These are phyloP conservation scores for Lasioglossum pauxillum DNA, from an alignment of 2,888 invertebrate species.

Conservation along the genomic window DNA sequence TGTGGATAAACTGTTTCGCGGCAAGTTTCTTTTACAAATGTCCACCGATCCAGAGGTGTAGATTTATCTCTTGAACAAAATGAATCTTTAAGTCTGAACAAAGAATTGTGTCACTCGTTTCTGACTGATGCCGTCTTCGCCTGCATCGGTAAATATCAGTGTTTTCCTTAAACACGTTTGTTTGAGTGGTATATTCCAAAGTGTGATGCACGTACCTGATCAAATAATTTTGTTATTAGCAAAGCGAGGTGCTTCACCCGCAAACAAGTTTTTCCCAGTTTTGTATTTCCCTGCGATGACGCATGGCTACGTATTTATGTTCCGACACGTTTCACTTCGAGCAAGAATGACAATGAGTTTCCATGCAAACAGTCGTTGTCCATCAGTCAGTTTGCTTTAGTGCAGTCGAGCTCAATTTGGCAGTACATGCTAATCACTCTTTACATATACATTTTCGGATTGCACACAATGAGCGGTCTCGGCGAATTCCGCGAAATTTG, in stretches of 20 bases:
- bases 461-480: neutral
- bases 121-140: too few relatives aligned
- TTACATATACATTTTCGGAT: neutral
- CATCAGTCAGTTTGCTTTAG: neutral
- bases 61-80: too few relatives aligned
- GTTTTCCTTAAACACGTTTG: neutral
- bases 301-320: neutral
- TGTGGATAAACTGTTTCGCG: too few relatives aligned
- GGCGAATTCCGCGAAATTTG: slow-evolving; percentile 9
- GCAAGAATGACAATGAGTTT: slow-evolving; percentile 11
- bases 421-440: neutral
- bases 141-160: neutral
- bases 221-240: neutral
- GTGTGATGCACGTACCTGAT: neutral
- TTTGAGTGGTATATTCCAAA: too few relatives aligned
- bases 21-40: too few relatives aligned
- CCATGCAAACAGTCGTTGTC: neutral
- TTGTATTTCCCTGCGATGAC: neutral
- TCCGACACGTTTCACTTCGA: neutral
- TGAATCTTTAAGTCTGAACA: neutral
- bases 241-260: neutral
- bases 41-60: too few relatives aligned
- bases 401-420: neutral
- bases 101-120: neutral
- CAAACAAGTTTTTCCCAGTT: neutral